Conservation (phyloP, 2,888 invertebrate species). For the Watsonalla cultraria region DNA sequence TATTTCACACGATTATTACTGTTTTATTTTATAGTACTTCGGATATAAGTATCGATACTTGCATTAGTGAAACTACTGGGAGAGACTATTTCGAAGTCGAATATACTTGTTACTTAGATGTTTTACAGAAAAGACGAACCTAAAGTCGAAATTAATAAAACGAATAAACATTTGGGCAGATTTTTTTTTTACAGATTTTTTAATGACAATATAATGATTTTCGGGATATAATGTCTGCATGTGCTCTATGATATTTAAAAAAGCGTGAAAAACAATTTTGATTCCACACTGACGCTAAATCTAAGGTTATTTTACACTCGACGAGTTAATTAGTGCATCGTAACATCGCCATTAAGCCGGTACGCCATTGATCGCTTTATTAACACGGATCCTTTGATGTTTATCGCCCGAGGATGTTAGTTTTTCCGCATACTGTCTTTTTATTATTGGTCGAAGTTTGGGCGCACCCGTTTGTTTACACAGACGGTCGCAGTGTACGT, state of each 20-base stretch:
- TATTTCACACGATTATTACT: background rate
- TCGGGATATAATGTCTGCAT: too few species aligned
- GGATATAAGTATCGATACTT: too few species aligned
- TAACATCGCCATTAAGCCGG: slow-evolving; percentile 53
- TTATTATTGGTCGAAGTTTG: slow-evolving; percentile 77
- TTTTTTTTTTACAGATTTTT: too few species aligned
- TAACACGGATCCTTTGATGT: slow-evolving; percentile 65
- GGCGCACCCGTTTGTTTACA: slow-evolving; percentile 72
- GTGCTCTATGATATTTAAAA: background rate
- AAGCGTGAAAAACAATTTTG: slow-evolving; percentile 17
- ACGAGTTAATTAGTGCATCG: slow-evolving; percentile 57
- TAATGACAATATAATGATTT: too few species aligned
- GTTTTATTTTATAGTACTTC: too few species aligned
- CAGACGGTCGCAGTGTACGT: slow-evolving; percentile 56
- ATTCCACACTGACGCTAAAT: slow-evolving; percentile 25
- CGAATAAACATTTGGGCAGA: too few species aligned
- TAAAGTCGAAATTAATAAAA: too few species aligned
- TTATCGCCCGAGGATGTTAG: slow-evolving; percentile 74
- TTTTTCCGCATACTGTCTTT: slow-evolving; percentile 78
- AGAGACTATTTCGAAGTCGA: too few species aligned
- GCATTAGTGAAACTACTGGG: too few species aligned
- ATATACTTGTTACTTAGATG: too few species aligned
- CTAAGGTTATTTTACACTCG: slow-evolving; percentile 31
- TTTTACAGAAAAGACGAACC: too few species aligned
- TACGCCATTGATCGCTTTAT: slow-evolving; percentile 70